phyloP scores from a whole-genome alignment of 2,888 invertebrate genomes.

The Drosophila pullipes region DNA sequence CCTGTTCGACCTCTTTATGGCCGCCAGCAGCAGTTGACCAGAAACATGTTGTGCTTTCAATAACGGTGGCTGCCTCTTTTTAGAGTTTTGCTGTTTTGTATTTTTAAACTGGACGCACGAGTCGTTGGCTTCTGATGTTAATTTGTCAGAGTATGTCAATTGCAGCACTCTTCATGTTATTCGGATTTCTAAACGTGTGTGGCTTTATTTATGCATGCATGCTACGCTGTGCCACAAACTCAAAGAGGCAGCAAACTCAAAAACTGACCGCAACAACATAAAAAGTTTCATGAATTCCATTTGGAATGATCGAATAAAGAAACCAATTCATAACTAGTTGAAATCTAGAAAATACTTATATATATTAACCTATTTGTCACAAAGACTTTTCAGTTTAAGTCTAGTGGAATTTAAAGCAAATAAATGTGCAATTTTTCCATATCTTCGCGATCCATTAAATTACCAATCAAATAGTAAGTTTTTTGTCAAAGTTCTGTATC shows the following conservation, averaged over 20 bases:
- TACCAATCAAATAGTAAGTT: neutral
- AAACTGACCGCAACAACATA: constrained; percentile 20
- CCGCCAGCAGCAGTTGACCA: constrained; percentile 48
- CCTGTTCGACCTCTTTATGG: constrained; percentile 45
- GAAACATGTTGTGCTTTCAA: constrained; percentile 71
- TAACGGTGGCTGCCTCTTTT: constrained; percentile 50
- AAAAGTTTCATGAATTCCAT: constrained; percentile 5
- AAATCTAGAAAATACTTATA: neutral
- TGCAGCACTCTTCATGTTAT: constrained; percentile 38
- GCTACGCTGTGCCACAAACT: constrained; percentile 45
- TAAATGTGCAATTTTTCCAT: neutral
- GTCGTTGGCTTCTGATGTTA: constrained; percentile 51
- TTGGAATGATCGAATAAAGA: neutral
- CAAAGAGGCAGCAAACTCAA: constrained; percentile 4
- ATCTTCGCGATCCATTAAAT: neutral
- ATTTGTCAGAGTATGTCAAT: constrained; percentile 66
- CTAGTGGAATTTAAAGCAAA: neutral
- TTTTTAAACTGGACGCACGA: constrained; percentile 42
- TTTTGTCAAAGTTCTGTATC: neutral
- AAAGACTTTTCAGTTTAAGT: neutral
- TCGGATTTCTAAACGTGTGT: constrained; percentile 13
- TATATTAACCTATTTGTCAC: neutral
- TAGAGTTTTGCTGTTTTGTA: constrained; percentile 22
- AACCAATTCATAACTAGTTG: neutral
- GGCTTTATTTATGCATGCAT: constrained; percentile 45